Conservation (phyloP, 2,797 vertebrate species). For the Trachops cirrhosus region DNA sequence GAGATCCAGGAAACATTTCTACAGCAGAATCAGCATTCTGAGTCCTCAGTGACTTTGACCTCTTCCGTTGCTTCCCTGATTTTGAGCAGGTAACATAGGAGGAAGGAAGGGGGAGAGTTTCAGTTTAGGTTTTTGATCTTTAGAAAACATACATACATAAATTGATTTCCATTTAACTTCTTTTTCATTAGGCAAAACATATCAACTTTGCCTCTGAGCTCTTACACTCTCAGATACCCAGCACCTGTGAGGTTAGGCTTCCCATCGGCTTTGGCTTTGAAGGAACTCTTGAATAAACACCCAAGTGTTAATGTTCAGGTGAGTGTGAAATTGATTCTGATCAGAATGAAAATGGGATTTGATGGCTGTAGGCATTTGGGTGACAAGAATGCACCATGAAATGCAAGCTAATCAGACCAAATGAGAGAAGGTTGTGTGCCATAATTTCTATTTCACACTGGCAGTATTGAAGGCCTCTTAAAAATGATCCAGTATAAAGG, state of each 20-base stretch:
- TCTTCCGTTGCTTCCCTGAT: constrained; percentile 28
- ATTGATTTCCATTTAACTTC: background rate
- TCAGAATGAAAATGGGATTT: background rate
- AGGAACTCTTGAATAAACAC: background rate
- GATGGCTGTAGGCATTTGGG: background rate
- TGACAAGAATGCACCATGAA: background rate
- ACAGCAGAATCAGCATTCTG: background rate
- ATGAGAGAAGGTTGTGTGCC: background rate
- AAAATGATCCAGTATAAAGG: background rate
- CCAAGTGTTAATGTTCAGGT: constrained; percentile 63
- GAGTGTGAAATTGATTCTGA: background rate
- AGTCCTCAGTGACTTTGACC: background rate
- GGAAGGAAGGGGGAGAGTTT: accelerated
- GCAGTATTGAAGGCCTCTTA: background rate
- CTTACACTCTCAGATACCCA: constrained; percentile 46
- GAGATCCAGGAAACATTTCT: constrained; percentile 34
- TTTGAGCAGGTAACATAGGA: constrained; percentile 56
- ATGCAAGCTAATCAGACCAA: background rate
- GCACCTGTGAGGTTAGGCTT: constrained; percentile 56
- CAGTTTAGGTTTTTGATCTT: background rate
- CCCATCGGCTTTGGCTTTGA: constrained; percentile 15
- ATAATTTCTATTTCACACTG: background rate
- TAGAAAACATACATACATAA: background rate
- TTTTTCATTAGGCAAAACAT: constrained; percentile 51
- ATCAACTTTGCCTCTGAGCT: constrained; percentile 47